Percentiles rank a stretch among this genome's conserved stretches.
phyloP scores from a whole-genome alignment of 1,140 invertebrate genomes.

The Goniozus legneri region DNA sequence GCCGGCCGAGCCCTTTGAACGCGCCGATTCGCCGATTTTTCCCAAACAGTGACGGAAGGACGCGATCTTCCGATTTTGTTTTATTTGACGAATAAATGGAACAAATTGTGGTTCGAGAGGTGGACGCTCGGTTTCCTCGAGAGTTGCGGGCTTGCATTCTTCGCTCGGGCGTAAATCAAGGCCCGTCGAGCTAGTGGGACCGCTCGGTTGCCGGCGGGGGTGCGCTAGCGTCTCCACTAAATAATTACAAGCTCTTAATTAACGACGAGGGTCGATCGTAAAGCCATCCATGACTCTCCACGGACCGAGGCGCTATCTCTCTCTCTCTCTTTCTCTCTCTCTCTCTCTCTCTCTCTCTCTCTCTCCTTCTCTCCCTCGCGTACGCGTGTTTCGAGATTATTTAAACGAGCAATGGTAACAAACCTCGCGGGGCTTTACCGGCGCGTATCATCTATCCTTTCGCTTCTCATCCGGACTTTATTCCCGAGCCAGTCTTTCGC shows the following conservation, averaged over 20 bases:
- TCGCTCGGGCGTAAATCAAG: slow-evolving; percentile 45
- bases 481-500: too few species aligned
- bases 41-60: neutral
- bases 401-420: slow-evolving; percentile 44
- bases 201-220: slow-evolving; percentile 46
- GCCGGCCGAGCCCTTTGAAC: slow-evolving; percentile 43
- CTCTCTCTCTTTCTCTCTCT: slow-evolving; percentile 25
- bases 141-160: slow-evolving; percentile 25
- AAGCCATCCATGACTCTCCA: slow-evolving; percentile 46
- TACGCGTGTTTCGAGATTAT: slow-evolving; percentile 51
- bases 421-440: slow-evolving; percentile 30
- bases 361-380: slow-evolving; percentile 32
- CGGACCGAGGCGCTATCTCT: too few species aligned
- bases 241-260: slow-evolving; percentile 55
- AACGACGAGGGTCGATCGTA: slow-evolving; percentile 50
- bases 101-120: slow-evolving; percentile 6
- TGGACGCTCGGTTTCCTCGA: too few species aligned
- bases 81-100: slow-evolving; percentile 19
- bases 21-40: slow-evolving; percentile 42
- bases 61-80: too few species aligned
- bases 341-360: slow-evolving; percentile 20
- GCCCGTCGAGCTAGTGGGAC: slow-evolving; percentile 29
- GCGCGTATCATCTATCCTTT: too few species aligned
- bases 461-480: too few species aligned
- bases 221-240: slow-evolving; percentile 51